Percentiles rank a stretch among this genome's conserved stretches.
phyloP scores from a whole-genome alignment of 2,113 vertebrate species.

The Varanus salvator region DNA sequence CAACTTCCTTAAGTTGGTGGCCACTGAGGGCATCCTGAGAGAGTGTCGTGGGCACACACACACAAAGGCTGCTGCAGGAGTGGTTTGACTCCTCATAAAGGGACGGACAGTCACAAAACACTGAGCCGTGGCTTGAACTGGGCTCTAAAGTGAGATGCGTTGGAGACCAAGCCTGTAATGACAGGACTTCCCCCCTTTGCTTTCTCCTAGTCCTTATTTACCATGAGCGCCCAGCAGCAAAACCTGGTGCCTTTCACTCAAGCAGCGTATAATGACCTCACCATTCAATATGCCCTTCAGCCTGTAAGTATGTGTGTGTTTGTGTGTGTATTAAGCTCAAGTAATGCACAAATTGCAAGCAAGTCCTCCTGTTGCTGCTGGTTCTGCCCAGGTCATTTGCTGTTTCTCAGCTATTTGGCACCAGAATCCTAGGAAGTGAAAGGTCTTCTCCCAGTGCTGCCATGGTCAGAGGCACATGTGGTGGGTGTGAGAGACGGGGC shows the following conservation, averaged over 20 bases:
- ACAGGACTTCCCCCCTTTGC: too few relatives aligned
- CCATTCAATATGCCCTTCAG: constrained; percentile 70
- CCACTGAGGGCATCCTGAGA: too few relatives aligned
- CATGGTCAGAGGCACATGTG: too few relatives aligned
- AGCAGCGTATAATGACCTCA: constrained; percentile 67
- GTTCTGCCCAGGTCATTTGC: not conserved
- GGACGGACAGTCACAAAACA: too few relatives aligned
- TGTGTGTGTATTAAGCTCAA: not conserved
- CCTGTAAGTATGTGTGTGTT: constrained; percentile 54
- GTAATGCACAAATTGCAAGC: fast-evolving
- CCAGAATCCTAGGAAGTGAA: not conserved
- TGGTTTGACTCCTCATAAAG: too few relatives aligned
- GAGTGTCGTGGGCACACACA: too few relatives aligned
- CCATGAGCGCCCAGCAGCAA: constrained; percentile 81
- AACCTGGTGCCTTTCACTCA: constrained; percentile 76
- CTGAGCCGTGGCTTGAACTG: not conserved
- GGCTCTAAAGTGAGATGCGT: not conserved
- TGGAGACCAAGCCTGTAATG: not conserved
- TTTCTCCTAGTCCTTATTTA: constrained; percentile 77
- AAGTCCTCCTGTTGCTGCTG: fast-evolving
- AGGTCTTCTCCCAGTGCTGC: too few relatives aligned
- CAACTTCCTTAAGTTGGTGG: not conserved
- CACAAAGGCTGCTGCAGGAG: too few relatives aligned
- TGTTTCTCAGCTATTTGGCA: not conserved
- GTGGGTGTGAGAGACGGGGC: too few relatives aligned